phyloP scores from a whole-genome alignment of 2,797 vertebrate species.

The Harpagifer antarcticus region DNA sequence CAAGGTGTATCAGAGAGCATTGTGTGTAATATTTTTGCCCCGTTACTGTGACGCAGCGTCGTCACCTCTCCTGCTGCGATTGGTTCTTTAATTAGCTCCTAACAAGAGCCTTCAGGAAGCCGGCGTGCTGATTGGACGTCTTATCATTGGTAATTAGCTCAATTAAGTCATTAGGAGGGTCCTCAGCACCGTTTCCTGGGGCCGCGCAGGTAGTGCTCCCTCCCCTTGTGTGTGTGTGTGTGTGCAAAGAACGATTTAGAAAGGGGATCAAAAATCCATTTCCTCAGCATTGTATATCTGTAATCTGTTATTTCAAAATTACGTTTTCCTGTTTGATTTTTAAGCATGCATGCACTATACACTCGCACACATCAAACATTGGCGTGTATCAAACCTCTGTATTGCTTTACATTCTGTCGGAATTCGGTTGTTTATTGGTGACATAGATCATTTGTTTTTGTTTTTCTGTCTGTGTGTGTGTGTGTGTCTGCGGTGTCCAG shows the following conservation, averaged over 20 bases:
- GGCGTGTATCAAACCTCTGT: not conserved
- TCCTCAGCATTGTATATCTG: slow-evolving; percentile 17
- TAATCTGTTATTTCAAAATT: not conserved
- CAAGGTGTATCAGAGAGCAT: slow-evolving; percentile 27
- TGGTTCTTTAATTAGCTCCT: slow-evolving; percentile 86
- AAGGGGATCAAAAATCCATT: slow-evolving; percentile 34
- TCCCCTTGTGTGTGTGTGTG: slow-evolving; percentile 32
- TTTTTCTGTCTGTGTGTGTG: slow-evolving; percentile 33
- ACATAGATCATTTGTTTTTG: slow-evolving; percentile 52
- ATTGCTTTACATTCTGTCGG: not conserved
- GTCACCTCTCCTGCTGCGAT: slow-evolving; percentile 74
- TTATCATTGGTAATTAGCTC: slow-evolving; percentile 86
- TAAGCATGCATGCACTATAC: not conserved
- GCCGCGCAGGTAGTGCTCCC: slow-evolving; percentile 72
- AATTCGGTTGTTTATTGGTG: slow-evolving; percentile 41
- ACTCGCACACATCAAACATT: not conserved
- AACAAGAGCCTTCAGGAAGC: slow-evolving; percentile 86
- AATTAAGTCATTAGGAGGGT: slow-evolving; percentile 86
- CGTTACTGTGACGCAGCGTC: slow-evolving; percentile 54
- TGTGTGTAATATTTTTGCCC: slow-evolving; percentile 42
- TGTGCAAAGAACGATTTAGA: slow-evolving; percentile 10
- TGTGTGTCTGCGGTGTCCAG: slow-evolving; percentile 75
- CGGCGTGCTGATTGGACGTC: slow-evolving; percentile 84
- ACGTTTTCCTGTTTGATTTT: not conserved
- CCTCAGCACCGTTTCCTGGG: slow-evolving; percentile 77